Evolutionary conservation across 2,888 invertebrate genomes (phyloP).

Genomic region (Microctonus aethiopoides): DNA sequence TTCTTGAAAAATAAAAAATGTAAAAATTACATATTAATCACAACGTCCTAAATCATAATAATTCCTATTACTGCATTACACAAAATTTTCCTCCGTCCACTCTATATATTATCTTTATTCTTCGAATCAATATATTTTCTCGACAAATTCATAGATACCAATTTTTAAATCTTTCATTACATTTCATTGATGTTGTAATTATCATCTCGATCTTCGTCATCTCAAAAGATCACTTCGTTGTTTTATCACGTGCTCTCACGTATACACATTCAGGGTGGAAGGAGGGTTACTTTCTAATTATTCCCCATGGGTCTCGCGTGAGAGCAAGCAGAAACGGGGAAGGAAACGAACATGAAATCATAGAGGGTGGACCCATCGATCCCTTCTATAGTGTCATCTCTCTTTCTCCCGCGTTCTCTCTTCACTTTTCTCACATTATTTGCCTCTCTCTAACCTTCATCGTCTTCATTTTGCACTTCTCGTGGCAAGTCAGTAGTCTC

Average conservation of each 20-base stretch:
- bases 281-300: slow-evolving; percentile 64
- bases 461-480: slow-evolving; percentile 15
- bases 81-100: neutral
- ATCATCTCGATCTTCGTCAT: slow-evolving; percentile 12
- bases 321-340: neutral
- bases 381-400: slow-evolving; percentile 11
- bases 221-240: slow-evolving; percentile 8
- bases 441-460: slow-evolving; percentile 13
- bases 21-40: too few relatives aligned
- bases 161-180: slow-evolving; percentile 16
- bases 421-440: slow-evolving; percentile 9
- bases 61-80: neutral
- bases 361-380: slow-evolving; percentile 29
- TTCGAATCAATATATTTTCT: neutral
- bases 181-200: slow-evolving; percentile 25
- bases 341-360: slow-evolving; percentile 17
- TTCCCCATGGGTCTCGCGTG: slow-evolving; percentile 56
- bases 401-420: slow-evolving; percentile 23
- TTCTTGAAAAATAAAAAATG: too few relatives aligned
- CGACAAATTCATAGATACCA: neutral
- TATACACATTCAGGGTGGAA: slow-evolving; percentile 35
- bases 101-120: neutral
- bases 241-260: slow-evolving; percentile 24
- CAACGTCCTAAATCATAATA: neutral
- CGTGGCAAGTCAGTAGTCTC: slow-evolving; percentile 2